A percentile compares a stretch with the other conserved stretches of the same genome.
These are phyloP conservation scores for Rhinoderma darwinii DNA, from an alignment of 2,113 vertebrate genomes.

Conservation along the genomic window DNA sequence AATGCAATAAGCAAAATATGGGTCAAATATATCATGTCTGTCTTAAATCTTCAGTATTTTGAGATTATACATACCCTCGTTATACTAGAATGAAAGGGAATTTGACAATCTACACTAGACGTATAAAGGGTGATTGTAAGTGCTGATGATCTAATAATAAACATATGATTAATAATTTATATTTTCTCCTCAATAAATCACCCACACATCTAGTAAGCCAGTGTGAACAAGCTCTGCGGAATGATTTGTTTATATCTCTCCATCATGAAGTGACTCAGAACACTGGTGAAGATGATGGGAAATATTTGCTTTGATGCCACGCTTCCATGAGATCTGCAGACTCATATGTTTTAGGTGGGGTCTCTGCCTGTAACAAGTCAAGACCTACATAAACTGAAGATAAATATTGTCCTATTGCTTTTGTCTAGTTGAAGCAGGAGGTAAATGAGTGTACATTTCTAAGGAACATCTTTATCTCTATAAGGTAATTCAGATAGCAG, in stretches of 20 bases:
- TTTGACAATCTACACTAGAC: background rate
- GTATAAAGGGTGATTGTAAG: background rate
- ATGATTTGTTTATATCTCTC: background rate
- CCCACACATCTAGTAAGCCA: background rate
- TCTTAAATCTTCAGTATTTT: background rate
- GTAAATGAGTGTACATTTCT: background rate
- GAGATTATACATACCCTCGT: background rate
- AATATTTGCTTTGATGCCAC: constrained; percentile 6
- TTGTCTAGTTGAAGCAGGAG: background rate
- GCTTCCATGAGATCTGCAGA: background rate
- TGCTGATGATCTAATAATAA: background rate
- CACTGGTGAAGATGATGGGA: background rate
- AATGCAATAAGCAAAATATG: background rate
- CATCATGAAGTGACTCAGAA: background rate
- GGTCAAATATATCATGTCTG: background rate
- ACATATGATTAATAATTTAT: background rate
- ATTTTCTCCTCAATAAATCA: background rate
- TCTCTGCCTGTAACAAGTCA: background rate
- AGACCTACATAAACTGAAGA: background rate
- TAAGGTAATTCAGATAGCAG: background rate
- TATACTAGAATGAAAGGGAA: too few relatives aligned
- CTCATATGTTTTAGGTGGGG: background rate
- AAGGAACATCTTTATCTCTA: background rate
- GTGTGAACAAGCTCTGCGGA: background rate
- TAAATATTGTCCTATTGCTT: constrained; percentile 15